Percentiles rank a stretch among this genome's conserved stretches.
Conservation (phyloP, 2,113 vertebrate genomes). For the Herpailurus yagouaroundi region DNA sequence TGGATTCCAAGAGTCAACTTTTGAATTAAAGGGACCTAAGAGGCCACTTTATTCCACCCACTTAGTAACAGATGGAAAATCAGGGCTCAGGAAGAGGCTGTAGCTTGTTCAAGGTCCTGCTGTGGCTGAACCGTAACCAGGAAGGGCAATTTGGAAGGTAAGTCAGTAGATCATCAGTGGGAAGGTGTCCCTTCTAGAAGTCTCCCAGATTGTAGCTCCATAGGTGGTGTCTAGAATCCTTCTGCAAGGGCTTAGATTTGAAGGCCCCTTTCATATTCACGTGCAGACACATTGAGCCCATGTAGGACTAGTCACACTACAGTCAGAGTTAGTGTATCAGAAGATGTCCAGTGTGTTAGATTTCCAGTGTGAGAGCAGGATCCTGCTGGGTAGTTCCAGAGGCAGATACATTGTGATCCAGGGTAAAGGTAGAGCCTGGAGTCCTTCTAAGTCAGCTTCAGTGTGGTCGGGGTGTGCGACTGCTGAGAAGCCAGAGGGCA, state of each 20-base stretch:
- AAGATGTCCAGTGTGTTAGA: neutral
- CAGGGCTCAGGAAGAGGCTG: neutral
- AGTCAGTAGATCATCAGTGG: too few species aligned
- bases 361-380: neutral
- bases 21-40: neutral
- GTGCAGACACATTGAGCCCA: neutral
- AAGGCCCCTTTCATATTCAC: neutral
- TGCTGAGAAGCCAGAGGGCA: neutral
- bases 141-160: neutral
- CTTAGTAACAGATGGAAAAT: neutral
- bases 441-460: neutral
- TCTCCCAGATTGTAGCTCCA: neutral
- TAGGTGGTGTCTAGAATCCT: neutral
- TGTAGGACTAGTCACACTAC: neutral
- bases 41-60: neutral
- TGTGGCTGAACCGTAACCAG: neutral
- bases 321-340: neutral
- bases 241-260: neutral
- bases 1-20: neutral
- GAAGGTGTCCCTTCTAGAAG: neutral
- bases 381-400: neutral
- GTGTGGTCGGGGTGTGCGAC: rapidly evolving
- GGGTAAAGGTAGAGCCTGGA: neutral
- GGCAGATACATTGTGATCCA: neutral
- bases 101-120: neutral